Conservation (phyloP, 1,140 invertebrate genomes). For the Zaprionus lachaisei region DNA sequence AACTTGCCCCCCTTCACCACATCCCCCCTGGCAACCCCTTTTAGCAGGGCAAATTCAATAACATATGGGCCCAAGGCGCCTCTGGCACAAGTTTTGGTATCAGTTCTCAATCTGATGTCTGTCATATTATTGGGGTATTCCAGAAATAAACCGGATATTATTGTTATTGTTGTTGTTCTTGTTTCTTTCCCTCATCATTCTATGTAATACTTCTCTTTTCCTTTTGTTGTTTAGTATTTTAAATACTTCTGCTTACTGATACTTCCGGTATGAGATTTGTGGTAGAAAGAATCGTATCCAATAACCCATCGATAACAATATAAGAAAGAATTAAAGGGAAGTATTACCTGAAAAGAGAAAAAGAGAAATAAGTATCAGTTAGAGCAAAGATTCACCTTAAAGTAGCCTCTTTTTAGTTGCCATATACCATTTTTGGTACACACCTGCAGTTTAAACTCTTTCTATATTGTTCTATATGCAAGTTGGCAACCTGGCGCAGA, state of each 20-base stretch:
- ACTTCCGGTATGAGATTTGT: background rate
- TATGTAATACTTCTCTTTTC: slow-evolving; percentile 25
- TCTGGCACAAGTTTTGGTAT: slow-evolving; percentile 22
- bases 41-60: background rate
- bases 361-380: background rate
- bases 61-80: slow-evolving; percentile 47
- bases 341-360: slow-evolving; percentile 19
- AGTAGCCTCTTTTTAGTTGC: background rate
- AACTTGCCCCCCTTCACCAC: background rate
- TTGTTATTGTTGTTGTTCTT: slow-evolving; percentile 34
- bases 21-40: background rate
- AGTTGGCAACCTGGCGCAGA: slow-evolving; percentile 49
- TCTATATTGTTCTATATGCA: slow-evolving; percentile 4
- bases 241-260: slow-evolving; percentile 17
- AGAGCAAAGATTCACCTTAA: background rate
- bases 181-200: background rate
- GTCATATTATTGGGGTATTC: slow-evolving; percentile 52
- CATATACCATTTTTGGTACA: background rate
- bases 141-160: slow-evolving; percentile 66
- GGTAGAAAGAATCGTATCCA: background rate
- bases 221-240: background rate
- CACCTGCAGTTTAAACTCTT: background rate
- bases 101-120: slow-evolving; percentile 44
- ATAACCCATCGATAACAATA: background rate
- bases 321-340: background rate